phyloP scores from a whole-genome alignment of 2,113 vertebrate genomes.

The Rhinichthys klamathensis region DNA sequence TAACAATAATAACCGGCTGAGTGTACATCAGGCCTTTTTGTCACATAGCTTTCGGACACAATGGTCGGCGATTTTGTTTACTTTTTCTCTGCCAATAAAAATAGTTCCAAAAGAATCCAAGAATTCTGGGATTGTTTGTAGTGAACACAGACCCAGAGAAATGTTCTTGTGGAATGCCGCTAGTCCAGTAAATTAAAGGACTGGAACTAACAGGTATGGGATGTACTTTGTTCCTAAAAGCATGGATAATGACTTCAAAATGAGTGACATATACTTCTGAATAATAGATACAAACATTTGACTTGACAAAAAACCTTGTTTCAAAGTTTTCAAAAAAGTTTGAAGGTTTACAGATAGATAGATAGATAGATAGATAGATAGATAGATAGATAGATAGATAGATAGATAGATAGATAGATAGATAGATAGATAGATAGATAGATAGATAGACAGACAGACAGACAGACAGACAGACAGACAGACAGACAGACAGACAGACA shows the following conservation, averaged over 20 bases:
- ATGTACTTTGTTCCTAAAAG: neutral
- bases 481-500: too few species aligned
- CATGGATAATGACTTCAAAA: neutral
- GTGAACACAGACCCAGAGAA: neutral
- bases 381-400: too few species aligned
- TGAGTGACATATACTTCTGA: neutral
- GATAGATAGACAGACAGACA: too few species aligned
- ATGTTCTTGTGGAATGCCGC: neutral
- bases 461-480: too few species aligned
- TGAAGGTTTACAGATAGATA: too few species aligned
- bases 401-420: fast-evolving
- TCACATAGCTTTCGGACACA: neutral
- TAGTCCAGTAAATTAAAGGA: neutral
- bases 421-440: too few species aligned
- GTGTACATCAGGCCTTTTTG: neutral
- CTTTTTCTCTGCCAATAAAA: neutral
- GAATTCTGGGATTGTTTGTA: neutral
- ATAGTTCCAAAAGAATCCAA: neutral
- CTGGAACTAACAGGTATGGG: neutral
- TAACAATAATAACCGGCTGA: neutral
- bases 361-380: fast-evolving
- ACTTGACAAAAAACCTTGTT: too few species aligned
- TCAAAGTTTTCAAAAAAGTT: too few species aligned
- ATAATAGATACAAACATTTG: too few species aligned
- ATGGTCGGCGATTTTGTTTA: neutral